These are phyloP conservation scores for Buphagus erythrorhynchus DNA, from an alignment of 2,797 vertebrate species.

Conservation along the genomic window DNA sequence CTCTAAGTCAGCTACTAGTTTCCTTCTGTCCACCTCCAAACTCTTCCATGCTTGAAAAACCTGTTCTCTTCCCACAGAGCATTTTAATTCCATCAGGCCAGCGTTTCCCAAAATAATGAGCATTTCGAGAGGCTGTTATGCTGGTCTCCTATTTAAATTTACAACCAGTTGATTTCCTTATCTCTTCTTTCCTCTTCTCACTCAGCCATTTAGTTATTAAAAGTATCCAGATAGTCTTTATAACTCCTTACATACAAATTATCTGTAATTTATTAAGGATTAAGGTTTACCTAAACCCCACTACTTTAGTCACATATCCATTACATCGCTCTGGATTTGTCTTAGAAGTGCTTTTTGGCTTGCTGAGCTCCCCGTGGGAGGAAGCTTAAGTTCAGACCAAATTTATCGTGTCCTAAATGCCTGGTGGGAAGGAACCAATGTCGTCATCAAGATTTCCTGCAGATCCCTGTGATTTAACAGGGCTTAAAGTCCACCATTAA, in stretches of 20 bases:
- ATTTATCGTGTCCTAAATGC: slow-evolving; percentile 10
- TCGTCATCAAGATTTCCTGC: background rate
- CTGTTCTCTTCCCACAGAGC: slow-evolving; percentile 4
- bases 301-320: background rate
- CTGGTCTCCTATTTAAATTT: background rate
- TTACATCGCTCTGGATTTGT: background rate
- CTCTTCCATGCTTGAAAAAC: background rate
- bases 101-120: background rate
- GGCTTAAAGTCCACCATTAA: background rate
- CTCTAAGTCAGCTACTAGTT: background rate
- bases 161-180: background rate
- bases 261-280: slow-evolving; percentile 35
- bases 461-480: background rate
- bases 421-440: background rate
- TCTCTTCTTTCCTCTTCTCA: background rate
- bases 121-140: background rate
- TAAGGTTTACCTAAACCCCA: background rate
- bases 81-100: background rate
- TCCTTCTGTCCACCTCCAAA: slow-evolving; percentile 27
- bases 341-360: slow-evolving; percentile 32
- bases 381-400: slow-evolving; percentile 18
- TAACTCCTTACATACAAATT: background rate
- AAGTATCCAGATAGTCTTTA: background rate
- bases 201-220: background rate
- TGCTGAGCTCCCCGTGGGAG: background rate